phyloP scores from a whole-genome alignment of 2,797 vertebrate species.

The Pseudochirops cupreus region DNA sequence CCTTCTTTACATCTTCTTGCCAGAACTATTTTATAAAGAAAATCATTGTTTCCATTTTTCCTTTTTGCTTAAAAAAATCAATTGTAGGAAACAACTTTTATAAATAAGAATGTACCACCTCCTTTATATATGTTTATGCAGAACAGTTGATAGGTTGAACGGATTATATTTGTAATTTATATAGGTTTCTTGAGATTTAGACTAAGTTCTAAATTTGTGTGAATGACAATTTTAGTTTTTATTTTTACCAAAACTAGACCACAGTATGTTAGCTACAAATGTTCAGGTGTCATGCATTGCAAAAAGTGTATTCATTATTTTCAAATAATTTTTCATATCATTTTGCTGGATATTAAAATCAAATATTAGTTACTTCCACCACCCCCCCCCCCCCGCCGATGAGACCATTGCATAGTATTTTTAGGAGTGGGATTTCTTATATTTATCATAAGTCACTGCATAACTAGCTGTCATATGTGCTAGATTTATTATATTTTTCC shows the following conservation, averaged over 20 bases:
- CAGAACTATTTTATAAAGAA: slow-evolving; percentile 45
- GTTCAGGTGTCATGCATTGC: no score
- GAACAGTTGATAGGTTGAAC: neutral
- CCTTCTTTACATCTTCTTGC: slow-evolving; percentile 29
- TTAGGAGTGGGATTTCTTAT: neutral
- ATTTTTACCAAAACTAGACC: no score
- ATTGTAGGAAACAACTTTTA: neutral
- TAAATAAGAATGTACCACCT: neutral
- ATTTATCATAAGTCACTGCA: neutral
- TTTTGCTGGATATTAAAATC: no score
- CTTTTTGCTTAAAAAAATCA: neutral
- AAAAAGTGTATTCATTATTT: no score
- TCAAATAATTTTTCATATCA: no score
- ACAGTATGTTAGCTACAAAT: no score
- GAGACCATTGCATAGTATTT: neutral
- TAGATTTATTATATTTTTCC: neutral
- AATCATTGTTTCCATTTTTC: slow-evolving; percentile 8
- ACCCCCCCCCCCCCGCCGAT: no score
- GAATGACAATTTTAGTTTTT: no score
- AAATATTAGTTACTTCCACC: no score
- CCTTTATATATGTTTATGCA: neutral
- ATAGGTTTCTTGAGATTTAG: no score
- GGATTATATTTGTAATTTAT: neutral
- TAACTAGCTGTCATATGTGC: neutral
- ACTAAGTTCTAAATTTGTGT: no score